A percentile compares a stretch with the other conserved stretches of the same genome.
phyloP scores from a whole-genome alignment of 2,113 vertebrate species.

The Anhinga rufa region DNA sequence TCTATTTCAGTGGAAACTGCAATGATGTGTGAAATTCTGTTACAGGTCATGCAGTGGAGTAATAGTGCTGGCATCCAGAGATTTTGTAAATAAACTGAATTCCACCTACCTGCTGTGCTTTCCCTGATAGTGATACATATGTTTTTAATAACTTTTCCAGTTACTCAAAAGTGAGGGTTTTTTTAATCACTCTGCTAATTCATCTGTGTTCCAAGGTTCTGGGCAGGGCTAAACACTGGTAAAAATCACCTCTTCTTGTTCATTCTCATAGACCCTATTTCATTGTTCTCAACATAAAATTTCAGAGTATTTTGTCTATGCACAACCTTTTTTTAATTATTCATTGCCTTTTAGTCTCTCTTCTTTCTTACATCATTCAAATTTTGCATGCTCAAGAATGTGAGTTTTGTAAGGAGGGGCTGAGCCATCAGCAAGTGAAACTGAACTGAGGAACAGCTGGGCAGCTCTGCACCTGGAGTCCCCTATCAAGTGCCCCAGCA shows the following conservation, averaged over 20 bases:
- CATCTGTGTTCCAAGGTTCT: background rate
- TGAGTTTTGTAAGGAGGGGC: background rate
- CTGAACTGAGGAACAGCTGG: background rate
- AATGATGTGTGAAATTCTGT: background rate
- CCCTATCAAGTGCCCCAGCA: background rate
- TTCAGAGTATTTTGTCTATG: background rate
- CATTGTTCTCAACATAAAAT: background rate
- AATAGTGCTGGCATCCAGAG: background rate
- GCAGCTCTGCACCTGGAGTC: background rate
- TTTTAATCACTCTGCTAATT: background rate
- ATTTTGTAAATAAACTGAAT: background rate
- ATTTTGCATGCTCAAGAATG: background rate
- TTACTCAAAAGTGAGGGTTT: background rate
- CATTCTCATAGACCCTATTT: background rate
- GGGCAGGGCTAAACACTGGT: background rate
- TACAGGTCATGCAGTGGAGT: background rate
- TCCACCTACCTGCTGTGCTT: background rate
- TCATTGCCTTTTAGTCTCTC: background rate
- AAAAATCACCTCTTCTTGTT: background rate
- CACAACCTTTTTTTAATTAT: background rate
- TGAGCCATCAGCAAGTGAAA: background rate
- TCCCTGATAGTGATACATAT: background rate
- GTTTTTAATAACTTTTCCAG: background rate
- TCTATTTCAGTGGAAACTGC: background rate
- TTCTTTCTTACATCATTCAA: background rate